Base-by-base conservation (phyloP, 2,797 vertebrate genomes). In the Zenarchopterus dispar region DNA sequence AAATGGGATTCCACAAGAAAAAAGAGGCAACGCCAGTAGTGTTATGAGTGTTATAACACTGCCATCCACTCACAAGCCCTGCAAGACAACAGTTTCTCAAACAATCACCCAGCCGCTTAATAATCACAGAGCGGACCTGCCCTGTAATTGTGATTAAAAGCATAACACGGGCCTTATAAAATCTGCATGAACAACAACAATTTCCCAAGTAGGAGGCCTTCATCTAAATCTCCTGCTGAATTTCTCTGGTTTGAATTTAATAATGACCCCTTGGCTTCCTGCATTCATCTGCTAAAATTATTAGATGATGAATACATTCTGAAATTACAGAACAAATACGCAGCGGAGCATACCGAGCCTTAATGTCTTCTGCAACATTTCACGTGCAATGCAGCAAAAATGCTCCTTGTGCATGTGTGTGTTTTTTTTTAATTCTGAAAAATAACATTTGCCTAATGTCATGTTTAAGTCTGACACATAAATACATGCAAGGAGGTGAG, bases 81-180 rank as follows among this genome's bases (percentile, higher is more conserved):
- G 65, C 36, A 52, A 57, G 46, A 57, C 84, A 80, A 88, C 80
- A n/a, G 82, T 89, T 46, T 80, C 68, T 78, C 62, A 71, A 64
- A 77, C 44, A 75, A 62, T 58, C 62, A 58, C 43, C 58, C 52
- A 22, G 18, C 66, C 10, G 58, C 74, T 84, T 73, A 85, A 82
- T 80, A 88, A 89, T 87, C 79, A 78, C 70, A 18, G 57, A 24
- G 47, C 50, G 49, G 64, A 79, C 68, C 68, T 21, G 24, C 63
- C 62, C n/a, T 3, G 72, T 86, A 66, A 81, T 81, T 78, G 73
- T 78, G 82, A 88, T 89, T 81, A 67, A 85, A 83, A 75, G 72
- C 69, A 61, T 58, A 69, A 74, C 62, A 65, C 67, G 70, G 63
- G 59, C 59, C 17, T 70, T 62, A 72, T 70, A 65, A 79, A 84